Percentiles rank a stretch among this genome's conserved stretches.
These are phyloP conservation scores for Nymphalis c-album DNA, from an alignment of 2,888 invertebrate species.

Conservation along the genomic window DNA sequence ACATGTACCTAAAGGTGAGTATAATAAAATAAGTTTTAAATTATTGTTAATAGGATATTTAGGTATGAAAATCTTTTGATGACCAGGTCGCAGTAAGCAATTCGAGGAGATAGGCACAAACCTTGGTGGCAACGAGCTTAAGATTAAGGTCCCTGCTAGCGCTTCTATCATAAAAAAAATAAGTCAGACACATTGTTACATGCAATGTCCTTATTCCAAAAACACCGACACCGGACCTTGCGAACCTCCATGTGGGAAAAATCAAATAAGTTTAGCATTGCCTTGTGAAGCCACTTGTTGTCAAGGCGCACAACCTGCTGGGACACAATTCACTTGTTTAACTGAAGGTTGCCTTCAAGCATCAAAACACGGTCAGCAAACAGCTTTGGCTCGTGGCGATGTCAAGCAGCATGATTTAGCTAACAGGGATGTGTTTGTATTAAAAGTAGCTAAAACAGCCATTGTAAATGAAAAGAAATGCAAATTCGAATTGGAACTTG, in stretches of 20 bases:
- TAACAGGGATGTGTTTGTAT: constrained; percentile 82
- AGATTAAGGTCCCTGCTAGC: constrained; percentile 71
- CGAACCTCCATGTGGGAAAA: constrained; percentile 68
- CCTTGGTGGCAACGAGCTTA: constrained; percentile 72
- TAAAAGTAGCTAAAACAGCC: constrained; percentile 85
- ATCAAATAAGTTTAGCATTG: constrained; percentile 67
- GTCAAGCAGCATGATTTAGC: constrained; percentile 64
- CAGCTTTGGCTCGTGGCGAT: constrained; percentile 57
- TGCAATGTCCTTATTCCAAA: constrained; percentile 65
- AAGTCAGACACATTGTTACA: constrained; percentile 69
- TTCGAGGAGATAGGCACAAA: constrained; percentile 75
- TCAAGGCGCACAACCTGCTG: constrained; percentile 57
- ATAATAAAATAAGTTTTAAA: constrained; percentile 10
- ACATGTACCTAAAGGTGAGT: constrained; percentile 74
- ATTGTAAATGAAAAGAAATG: constrained; percentile 84
- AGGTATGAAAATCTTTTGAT: constrained; percentile 64
- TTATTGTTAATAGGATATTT: constrained; percentile 37
- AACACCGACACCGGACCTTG: constrained; percentile 54
- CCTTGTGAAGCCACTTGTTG: constrained; percentile 67
- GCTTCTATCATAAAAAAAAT: constrained; percentile 73
- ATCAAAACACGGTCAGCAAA: constrained; percentile 62
- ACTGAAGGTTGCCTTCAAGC: constrained; percentile 69
- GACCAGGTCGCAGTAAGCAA: constrained; percentile 74
- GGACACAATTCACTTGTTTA: constrained; percentile 71
- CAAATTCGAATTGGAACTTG: constrained; percentile 84